Conservation (phyloP, 2,113 vertebrate species). For the Rafetus swinhoei region DNA sequence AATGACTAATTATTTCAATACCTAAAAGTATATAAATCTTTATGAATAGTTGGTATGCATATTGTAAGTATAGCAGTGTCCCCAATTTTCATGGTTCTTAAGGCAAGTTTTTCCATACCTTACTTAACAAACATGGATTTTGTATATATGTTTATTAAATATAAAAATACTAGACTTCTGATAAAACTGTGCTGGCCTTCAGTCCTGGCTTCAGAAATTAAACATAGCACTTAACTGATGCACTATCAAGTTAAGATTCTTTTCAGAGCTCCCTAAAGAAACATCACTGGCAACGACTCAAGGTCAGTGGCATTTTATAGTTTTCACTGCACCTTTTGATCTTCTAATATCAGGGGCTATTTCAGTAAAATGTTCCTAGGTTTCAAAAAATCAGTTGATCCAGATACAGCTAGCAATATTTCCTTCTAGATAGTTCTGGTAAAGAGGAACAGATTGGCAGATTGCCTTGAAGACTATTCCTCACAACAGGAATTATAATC, state of each 20-base stretch:
- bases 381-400: constrained; percentile 31
- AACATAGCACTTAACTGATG: not conserved
- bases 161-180: not conserved
- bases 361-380: constrained; percentile 17
- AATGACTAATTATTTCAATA: constrained; percentile 28
- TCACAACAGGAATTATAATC: constrained; percentile 46
- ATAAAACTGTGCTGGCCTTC: not conserved
- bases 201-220: not conserved
- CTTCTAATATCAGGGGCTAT: not conserved
- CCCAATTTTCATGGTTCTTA: not conserved
- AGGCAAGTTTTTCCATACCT: not conserved
- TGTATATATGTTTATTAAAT: not conserved
- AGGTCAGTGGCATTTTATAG: fast-evolving
- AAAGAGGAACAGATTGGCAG: constrained; percentile 32
- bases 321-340: not conserved
- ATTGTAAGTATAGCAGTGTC: not conserved
- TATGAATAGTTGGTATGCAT: not conserved
- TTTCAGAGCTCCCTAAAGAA: not conserved
- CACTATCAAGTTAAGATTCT: not conserved
- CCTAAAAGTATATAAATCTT: not conserved
- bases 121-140: not conserved
- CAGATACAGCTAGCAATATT: constrained; percentile 41
- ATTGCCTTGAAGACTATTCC: constrained; percentile 44
- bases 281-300: not conserved
- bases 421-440: constrained; percentile 1